These are phyloP conservation scores for Rhagonycha fulva DNA, from an alignment of 2,888 invertebrate species.

Conservation along the genomic window DNA sequence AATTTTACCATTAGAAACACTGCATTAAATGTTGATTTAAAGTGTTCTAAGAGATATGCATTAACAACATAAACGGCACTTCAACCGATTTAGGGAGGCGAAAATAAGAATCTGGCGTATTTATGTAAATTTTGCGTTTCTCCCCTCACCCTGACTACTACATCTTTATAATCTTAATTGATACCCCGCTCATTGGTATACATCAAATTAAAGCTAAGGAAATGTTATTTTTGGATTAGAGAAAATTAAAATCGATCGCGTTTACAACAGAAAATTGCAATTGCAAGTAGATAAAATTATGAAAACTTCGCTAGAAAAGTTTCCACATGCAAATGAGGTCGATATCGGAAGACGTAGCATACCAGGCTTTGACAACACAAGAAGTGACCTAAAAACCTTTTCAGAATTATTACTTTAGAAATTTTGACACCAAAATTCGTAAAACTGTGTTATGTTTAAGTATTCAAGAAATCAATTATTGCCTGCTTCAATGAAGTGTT, in stretches of 20 bases:
- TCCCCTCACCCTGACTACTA: background rate
- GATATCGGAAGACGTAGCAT: background rate
- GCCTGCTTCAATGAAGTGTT: background rate
- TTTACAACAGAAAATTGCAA: background rate
- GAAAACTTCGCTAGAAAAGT: background rate
- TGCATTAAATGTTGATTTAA: no score
- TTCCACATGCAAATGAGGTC: background rate
- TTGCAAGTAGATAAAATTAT: background rate
- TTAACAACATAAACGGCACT: background rate
- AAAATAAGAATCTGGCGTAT: background rate
- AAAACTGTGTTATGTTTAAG: no score
- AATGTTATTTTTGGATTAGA: background rate
- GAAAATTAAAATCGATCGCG: background rate
- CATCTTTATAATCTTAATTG: background rate
- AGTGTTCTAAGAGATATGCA: no score
- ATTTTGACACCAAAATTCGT: no score
- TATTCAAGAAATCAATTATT: background rate
- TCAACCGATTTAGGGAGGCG: background rate
- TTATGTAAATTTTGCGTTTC: background rate
- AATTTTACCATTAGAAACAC: no score
- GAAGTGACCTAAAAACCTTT: background rate
- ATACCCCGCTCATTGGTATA: background rate
- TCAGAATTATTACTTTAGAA: no score
- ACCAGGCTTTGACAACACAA: background rate
- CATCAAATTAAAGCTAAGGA: background rate